Base-by-base conservation (phyloP, 92 coral and sea anemone species). In the Palythoa grandiflora region DNA sequence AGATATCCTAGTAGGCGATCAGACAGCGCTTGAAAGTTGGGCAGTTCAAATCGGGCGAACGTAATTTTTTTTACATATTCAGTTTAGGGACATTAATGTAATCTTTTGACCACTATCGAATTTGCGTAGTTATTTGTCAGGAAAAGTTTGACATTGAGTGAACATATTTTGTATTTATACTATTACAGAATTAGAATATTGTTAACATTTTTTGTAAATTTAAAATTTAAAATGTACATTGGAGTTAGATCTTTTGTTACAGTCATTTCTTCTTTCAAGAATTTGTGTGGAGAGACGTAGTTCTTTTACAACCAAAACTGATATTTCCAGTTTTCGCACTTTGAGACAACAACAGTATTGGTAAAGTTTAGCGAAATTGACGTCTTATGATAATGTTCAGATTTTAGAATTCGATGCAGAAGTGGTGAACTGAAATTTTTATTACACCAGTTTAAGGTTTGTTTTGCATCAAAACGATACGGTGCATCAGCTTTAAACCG, bases 141-240 rank as follows among this genome's bases (percentile, higher is more conserved):
- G 63, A 39, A 5, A 68, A 65, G 40, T 17, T 63, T 63, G 11
- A 59, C 71, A 61, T 19, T 35, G 37, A 44, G 37, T 44, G 60
- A 68, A 68, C 75, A 81, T 44, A n/a, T 66, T 53, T 81, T 65
- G 75, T 81, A 81, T 81, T 81, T 68, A 60, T 79, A 59, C 48
- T 37, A 38, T 60, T 47, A 57, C 66, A 79, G 28, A 60, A 79
- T 79, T 79, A 79, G 70, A 79, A 19, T 3, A 35, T 53, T 81
- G 53, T 10, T 44, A 28, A 40, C 55, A 15, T 60, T 66, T 17
- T 81, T 38, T 20, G 85, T 65, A 81, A 75, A 1, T 81, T 81
- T 28, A 39, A 81, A 75, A 1, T 81, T 81, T 28, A 39, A 81
- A 66, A 65, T 81, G 86, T 81, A 65, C 59, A 63, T 60, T 47